These are phyloP conservation scores for Chloromyia formosa DNA, from an alignment of 2,888 invertebrate species.

Conservation along the genomic window DNA sequence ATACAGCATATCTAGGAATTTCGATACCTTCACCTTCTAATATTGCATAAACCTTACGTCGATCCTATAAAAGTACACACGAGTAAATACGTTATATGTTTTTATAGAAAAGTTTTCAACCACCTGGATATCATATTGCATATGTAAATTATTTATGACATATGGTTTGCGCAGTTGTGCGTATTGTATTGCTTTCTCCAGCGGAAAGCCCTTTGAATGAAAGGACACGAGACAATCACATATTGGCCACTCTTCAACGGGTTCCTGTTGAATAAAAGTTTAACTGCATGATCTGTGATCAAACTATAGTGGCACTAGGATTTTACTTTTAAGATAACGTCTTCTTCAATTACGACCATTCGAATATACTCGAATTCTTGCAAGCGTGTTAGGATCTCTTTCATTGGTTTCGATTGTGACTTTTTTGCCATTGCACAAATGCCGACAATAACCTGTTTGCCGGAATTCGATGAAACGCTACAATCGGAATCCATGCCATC, in stretches of 20 bases:
- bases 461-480: conserved; percentile 68
- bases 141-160: conserved; percentile 96
- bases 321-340: conserved; percentile 88
- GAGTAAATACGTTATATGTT: neutral
- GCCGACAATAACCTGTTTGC: conserved; percentile 95
- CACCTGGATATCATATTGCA: conserved; percentile 97
- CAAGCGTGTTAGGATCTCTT: conserved; percentile 94
- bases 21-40: conserved; percentile 94
- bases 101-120: conserved; percentile 42
- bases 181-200: conserved; percentile 97
- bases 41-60: conserved; percentile 93
- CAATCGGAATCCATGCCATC: conserved; percentile 69
- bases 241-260: conserved; percentile 97
- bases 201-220: conserved; percentile 97
- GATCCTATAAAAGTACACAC: conserved; percentile 70
- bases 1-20: conserved; percentile 96
- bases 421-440: conserved; percentile 99
- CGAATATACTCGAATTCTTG: conserved; percentile 97
- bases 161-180: conserved; percentile 93
- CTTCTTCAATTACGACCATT: conserved; percentile 94
- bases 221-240: conserved; percentile 98
- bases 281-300: no score
- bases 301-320: no score
- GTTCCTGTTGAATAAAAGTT: conserved; percentile 71
- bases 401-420: conserved; percentile 99